Conservation (phyloP, 2,113 vertebrate genomes). For the Emydura subglobosa region DNA sequence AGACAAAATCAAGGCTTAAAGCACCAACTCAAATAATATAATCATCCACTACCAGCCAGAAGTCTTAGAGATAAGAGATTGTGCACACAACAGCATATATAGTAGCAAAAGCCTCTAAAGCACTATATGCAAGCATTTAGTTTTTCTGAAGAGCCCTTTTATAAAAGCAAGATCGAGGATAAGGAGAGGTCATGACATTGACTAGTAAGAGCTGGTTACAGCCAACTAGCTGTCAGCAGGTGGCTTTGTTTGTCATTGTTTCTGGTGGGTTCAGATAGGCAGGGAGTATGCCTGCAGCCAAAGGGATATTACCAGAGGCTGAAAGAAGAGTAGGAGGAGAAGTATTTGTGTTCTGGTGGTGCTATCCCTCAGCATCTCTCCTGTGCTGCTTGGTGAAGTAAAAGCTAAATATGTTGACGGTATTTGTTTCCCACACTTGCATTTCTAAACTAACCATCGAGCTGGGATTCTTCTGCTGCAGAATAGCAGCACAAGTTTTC, state of each 20-base stretch:
- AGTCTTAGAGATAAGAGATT: background rate
- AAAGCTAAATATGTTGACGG: background rate
- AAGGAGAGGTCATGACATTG: background rate
- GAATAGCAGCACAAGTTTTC: background rate
- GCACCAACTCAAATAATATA: background rate
- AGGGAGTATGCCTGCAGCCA: background rate
- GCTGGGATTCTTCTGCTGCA: background rate
- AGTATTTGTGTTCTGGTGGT: background rate
- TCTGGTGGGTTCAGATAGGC: rapidly evolving
- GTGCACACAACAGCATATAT: background rate
- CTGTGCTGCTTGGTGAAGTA: background rate
- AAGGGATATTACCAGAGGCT: rapidly evolving
- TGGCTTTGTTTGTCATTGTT: background rate
- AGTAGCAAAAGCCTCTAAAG: background rate
- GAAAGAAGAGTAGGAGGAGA: background rate
- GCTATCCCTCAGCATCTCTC: background rate
- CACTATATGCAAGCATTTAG: background rate
- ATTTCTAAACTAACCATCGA: background rate
- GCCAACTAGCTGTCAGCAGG: background rate
- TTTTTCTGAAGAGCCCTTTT: background rate
- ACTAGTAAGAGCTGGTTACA: background rate
- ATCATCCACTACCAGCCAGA: background rate
- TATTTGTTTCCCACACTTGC: background rate
- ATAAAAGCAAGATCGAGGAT: background rate
- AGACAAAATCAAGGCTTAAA: background rate